These are phyloP conservation scores for Lasioglossum albipes DNA, from an alignment of 1,140 invertebrate species.

Conservation along the genomic window DNA sequence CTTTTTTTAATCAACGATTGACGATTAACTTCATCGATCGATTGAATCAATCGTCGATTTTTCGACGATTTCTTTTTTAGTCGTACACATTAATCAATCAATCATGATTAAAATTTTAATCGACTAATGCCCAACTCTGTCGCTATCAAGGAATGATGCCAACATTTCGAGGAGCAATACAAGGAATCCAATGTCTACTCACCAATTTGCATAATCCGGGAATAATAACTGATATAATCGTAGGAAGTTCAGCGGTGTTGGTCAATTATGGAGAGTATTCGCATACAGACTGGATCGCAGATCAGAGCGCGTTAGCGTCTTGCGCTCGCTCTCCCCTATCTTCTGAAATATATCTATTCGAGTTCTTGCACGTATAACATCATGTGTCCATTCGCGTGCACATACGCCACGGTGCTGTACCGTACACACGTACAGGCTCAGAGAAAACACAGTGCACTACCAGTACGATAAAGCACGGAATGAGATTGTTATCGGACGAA, in stretches of 20 bases:
- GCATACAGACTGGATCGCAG: constrained; percentile 32
- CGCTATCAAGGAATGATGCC: too few relatives aligned
- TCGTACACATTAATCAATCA: too few relatives aligned
- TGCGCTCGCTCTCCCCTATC: constrained; percentile 26
- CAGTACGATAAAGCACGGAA: not conserved
- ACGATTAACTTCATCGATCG: too few relatives aligned
- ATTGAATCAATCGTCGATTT: too few relatives aligned
- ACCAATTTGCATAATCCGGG: constrained; percentile 46
- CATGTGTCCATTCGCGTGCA: not conserved
- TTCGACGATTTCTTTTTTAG: too few relatives aligned
- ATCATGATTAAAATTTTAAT: too few relatives aligned
- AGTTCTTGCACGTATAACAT: not conserved
- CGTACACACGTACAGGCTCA: not conserved
- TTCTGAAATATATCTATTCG: constrained; percentile 47
- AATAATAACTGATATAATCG: constrained; percentile 65
- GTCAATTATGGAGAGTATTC: constrained; percentile 61
- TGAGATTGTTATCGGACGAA: constrained; percentile 52
- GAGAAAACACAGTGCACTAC: not conserved
- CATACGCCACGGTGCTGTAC: not conserved
- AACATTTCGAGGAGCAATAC: too few relatives aligned
- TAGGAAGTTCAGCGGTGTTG: constrained; percentile 59
- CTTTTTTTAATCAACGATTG: too few relatives aligned
- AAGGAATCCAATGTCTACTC: too few relatives aligned
- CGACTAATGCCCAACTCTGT: too few relatives aligned
- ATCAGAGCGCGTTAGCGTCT: constrained; percentile 31